Evolutionary conservation across 2,888 invertebrate genomes (phyloP).

Genomic region (Epsilonema sp.): DNA sequence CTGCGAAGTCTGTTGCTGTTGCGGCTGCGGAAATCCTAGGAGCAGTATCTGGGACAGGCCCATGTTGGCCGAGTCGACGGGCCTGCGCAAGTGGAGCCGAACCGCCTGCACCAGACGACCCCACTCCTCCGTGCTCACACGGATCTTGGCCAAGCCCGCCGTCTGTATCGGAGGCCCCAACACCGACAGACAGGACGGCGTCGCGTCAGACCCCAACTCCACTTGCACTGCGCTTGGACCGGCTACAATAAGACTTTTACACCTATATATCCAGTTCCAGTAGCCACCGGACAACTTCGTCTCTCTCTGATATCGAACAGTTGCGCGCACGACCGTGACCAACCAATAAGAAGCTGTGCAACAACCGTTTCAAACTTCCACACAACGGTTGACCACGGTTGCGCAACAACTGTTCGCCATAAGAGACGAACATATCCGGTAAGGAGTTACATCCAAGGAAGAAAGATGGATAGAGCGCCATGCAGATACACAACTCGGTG

Average conservation of each 20-base stretch:
- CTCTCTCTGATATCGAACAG: no score
- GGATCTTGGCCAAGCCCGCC: neutral
- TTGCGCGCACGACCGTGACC: neutral
- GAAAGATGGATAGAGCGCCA: no score
- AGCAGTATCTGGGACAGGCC: conserved; percentile 67
- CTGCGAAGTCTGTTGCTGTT: neutral
- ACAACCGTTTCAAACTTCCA: neutral
- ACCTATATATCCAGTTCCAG: no score
- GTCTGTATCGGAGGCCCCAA: conserved; percentile 8
- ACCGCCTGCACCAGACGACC: conserved; percentile 37
- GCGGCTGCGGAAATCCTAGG: no score
- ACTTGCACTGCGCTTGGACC: conserved; percentile 15
- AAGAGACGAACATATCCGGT: no score
- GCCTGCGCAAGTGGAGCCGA: conserved; percentile 55
- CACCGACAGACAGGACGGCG: conserved; percentile 6
- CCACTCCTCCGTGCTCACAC: neutral
- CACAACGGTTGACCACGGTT: no score
- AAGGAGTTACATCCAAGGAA: no score
- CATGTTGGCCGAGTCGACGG: conserved; percentile 67
- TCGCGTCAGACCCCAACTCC: conserved; percentile 14
- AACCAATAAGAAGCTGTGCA: neutral
- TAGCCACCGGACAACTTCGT: no score
- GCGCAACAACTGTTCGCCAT: no score
- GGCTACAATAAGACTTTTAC: conserved; percentile 6
- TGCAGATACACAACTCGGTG: no score